These are phyloP conservation scores for Chelonus formosanus DNA, from an alignment of 2,888 invertebrate species.

Conservation along the genomic window DNA sequence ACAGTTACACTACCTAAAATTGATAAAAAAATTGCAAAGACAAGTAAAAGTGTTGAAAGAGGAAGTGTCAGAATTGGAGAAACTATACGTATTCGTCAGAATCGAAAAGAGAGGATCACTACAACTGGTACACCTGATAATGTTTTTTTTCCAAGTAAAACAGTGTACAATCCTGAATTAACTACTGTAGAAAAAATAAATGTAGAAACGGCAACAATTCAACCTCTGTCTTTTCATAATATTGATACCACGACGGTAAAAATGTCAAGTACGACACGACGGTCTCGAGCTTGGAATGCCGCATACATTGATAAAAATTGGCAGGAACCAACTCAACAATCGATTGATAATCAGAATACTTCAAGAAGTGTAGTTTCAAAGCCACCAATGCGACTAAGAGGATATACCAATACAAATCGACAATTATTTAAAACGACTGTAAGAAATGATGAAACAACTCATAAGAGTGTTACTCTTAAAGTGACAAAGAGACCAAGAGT, in stretches of 20 bases:
- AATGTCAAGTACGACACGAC: conserved; percentile 33
- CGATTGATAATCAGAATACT: not conserved
- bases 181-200: conserved; percentile 31
- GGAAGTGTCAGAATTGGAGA: conserved; percentile 16
- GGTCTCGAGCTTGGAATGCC: conserved; percentile 35
- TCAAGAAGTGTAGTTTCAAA: conserved; percentile 20
- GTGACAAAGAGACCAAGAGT: conserved; percentile 36
- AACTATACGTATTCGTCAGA: conserved; percentile 19
- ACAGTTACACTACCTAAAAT: conserved; percentile 26
- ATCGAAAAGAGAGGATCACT: conserved; percentile 20
- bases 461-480: conserved; percentile 10
- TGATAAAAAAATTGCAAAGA: conserved; percentile 31
- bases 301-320: conserved; percentile 37
- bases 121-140: conserved; percentile 13
- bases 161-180: conserved; percentile 19
- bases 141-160: conserved; percentile 27
- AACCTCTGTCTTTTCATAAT: conserved; percentile 30
- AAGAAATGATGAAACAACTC: not conserved
- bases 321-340: conserved; percentile 32
- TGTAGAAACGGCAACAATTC: conserved; percentile 9
- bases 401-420: conserved; percentile 33
- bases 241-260: conserved; percentile 34
- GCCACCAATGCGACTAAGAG: conserved; percentile 31
- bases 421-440: conserved; percentile 29
- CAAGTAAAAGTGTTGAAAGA: conserved; percentile 25